Conservation (phyloP, 2,888 invertebrate species). For the Lacanobia wlatinum region DNA sequence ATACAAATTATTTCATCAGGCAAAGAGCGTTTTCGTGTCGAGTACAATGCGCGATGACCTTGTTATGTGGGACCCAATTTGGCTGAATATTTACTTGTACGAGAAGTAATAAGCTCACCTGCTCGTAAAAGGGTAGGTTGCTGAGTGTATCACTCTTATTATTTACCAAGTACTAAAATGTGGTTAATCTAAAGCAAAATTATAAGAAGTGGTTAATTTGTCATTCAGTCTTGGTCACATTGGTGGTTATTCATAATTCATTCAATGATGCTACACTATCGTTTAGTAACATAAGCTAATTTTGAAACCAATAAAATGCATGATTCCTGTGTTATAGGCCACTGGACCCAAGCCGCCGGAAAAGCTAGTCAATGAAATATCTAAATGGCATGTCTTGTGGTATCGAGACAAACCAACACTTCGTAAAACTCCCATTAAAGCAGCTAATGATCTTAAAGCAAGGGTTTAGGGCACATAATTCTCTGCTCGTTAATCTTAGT, state of each 20-base stretch:
- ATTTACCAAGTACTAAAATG: constrained; percentile 14
- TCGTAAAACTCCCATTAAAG: constrained; percentile 15
- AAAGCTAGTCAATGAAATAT: neutral
- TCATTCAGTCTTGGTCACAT: neutral
- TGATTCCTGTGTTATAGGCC: neutral
- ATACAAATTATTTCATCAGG: constrained; percentile 71
- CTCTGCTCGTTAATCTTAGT: constrained; percentile 18
- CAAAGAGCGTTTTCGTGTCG: constrained; percentile 74
- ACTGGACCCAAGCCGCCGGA: neutral
- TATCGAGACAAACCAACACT: constrained; percentile 9
- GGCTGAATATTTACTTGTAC: constrained; percentile 51
- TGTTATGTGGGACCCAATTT: constrained; percentile 52
- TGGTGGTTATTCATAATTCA: neutral
- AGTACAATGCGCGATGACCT: constrained; percentile 57
- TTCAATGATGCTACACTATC: no score
- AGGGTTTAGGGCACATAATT: constrained; percentile 12
- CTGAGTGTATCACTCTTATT: constrained; percentile 17
- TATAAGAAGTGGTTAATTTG: neutral
- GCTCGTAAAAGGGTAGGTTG: constrained; percentile 40
- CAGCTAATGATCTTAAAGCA: neutral
- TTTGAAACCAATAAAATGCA: neutral
- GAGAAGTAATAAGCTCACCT: constrained; percentile 42
- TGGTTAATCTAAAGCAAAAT: neutral
- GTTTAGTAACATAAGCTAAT: neutral
- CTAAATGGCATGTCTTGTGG: neutral